A percentile compares a stretch with the other conserved stretches of the same genome.
phyloP scores from a whole-genome alignment of 1,140 invertebrate species.

The Macrobrachium rosenbergii region DNA sequence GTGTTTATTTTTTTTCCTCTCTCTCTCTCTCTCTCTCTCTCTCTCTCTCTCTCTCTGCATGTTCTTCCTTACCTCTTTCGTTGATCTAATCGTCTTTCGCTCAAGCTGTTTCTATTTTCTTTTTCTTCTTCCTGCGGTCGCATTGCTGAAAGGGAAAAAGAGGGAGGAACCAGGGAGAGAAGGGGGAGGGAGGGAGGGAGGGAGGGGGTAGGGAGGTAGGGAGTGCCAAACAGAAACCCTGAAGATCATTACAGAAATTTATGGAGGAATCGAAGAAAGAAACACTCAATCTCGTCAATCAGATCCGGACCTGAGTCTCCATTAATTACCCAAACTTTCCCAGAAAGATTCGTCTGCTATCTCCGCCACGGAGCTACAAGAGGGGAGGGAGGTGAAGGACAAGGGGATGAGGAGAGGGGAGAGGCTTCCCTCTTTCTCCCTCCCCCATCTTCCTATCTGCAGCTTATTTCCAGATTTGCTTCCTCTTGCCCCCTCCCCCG shows the following conservation, averaged over 20 bases:
- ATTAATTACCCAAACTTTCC: constrained; percentile 32
- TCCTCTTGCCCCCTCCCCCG: too few species aligned
- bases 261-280: constrained; percentile 42
- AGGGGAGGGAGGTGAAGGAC: neutral
- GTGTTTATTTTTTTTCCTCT: neutral
- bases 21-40: constrained; percentile 39
- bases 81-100: neutral
- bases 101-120: neutral
- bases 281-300: constrained; percentile 47
- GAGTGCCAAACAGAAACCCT: neutral
- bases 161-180: neutral
- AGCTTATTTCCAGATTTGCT: too few species aligned
- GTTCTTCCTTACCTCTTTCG: neutral
- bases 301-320: constrained; percentile 32
- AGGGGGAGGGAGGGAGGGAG: neutral
- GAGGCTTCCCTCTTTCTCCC: neutral
- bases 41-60: neutral
- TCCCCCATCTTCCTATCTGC: too few species aligned
- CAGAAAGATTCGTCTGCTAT: neutral
- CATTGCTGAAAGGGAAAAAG: neutral
- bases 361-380: too few species aligned
- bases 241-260: constrained; percentile 51
- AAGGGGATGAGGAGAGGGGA: neutral
- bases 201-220: neutral
- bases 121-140: neutral